Evolutionary conservation across 1,140 invertebrate genomes (phyloP), one percentile per base, ranked within the genome.

Genomic region (Pseudomyrmex flavicornis): DNA sequence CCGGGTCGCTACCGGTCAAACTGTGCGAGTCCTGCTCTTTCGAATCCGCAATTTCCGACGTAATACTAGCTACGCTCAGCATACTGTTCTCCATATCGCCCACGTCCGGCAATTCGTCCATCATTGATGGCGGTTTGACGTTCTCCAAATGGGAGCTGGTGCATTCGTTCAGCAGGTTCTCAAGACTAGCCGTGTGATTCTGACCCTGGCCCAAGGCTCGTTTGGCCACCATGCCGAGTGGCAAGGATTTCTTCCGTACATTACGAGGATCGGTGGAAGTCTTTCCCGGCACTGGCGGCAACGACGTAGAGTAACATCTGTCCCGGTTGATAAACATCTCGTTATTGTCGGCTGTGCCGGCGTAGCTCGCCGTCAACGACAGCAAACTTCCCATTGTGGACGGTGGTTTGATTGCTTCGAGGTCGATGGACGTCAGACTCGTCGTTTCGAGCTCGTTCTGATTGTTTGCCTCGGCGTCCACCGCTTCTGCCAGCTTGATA

Each of bases 61-160:
- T 96, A 50, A 98, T 97, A 89, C 97, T 98, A 0, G 97, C 97
- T 1, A 98, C 96, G 75, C 97, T 98, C 9, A 97, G 93, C 96
- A 98, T 97, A 86, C 96, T 97, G 54, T 96, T 96, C 86, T 97
- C 97, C 95, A 98, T 96, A 68, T 96, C 96, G 20, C 94, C 93
- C 3, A 93, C 92, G 87, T 97, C 97, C 0, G 96, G 95, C 13
- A 97, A 89, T 85, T 97, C 96, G 63, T 97, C 97, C 96, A 98
- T 96, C 84, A 97, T 95, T 0, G 97, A 97, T 0, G 97, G 97
- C 15, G 97, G 97, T 88, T 97, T 97, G 1, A 97, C 96, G 84
- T 97, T 97, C 22, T 98, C 97, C 61, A 98, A 91, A 86, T 97
- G 95, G 59, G 96, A 95, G 75, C 94, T 95, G 76, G 94, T 96